These are phyloP conservation scores for Drosophila leonis DNA, from an alignment of 2,888 invertebrate species.

Conservation along the genomic window DNA sequence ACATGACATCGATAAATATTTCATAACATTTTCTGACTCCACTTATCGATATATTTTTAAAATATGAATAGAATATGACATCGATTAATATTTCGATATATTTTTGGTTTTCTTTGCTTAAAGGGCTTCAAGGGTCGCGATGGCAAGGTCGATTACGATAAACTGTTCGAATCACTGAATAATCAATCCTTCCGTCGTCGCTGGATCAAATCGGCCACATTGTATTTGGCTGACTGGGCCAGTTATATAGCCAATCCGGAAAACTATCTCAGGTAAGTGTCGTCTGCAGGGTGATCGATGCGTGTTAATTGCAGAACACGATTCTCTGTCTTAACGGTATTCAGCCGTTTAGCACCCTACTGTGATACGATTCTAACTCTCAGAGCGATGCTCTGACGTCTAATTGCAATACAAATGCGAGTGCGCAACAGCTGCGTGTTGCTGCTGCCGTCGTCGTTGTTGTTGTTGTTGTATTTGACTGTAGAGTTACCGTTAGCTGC, in stretches of 20 bases:
- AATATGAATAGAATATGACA: too few relatives aligned
- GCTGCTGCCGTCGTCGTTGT: constrained; percentile 4
- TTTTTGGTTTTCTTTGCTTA: background rate
- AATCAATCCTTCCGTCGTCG: constrained; percentile 92
- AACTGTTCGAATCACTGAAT: constrained; percentile 91
- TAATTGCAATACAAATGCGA: constrained; percentile 32
- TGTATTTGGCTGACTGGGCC: constrained; percentile 91
- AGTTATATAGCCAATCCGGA: constrained; percentile 91
- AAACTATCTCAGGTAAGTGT: constrained; percentile 89
- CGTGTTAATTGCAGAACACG: constrained; percentile 68
- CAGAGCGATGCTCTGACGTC: constrained; percentile 20
- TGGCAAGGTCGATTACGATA: constrained; percentile 90
- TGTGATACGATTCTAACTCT: constrained; percentile 59
- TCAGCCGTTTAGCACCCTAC: constrained; percentile 66
- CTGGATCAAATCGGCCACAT: constrained; percentile 92
- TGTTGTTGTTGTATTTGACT: constrained; percentile 6
- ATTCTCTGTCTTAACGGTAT: constrained; percentile 62
- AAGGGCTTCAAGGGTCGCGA: constrained; percentile 89
- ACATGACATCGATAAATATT: background rate
- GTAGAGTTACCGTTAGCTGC: constrained; percentile 66
- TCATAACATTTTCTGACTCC: too few relatives aligned
- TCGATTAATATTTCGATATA: background rate
- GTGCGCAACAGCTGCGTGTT: constrained; percentile 39
- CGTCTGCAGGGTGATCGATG: constrained; percentile 25
- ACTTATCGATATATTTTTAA: background rate